Conservation (phyloP, 2,797 vertebrate species). For the Gadopsis bispinosus region DNA sequence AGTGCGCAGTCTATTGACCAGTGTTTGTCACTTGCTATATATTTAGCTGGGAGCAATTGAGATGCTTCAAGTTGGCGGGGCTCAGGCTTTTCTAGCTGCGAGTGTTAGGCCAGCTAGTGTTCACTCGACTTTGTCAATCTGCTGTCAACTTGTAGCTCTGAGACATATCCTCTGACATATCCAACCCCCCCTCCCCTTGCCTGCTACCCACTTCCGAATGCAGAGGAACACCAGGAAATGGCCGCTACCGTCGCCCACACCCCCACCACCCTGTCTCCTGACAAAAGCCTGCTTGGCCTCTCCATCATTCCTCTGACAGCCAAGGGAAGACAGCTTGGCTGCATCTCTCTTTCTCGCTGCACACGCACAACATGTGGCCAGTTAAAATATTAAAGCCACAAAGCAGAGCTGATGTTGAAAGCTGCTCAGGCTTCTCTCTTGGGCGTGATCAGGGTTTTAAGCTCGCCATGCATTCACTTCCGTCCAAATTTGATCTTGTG, state of each 20-base stretch:
- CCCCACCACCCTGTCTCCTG: conserved; percentile 62
- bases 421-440: conserved; percentile 2
- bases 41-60: conserved; percentile 81
- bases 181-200: conserved; percentile 18
- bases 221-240: conserved; percentile 77
- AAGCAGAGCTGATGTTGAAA: conserved; percentile 31
- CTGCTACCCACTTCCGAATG: conserved; percentile 68
- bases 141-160: conserved; percentile 86
- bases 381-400: conserved; percentile 34
- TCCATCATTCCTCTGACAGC: conserved; percentile 75
- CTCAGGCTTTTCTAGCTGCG: conserved; percentile 83
- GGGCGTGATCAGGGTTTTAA: not conserved
- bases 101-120: conserved; percentile 84
- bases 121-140: conserved; percentile 85
- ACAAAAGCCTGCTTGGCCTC: conserved; percentile 79
- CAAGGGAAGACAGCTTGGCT: conserved; percentile 73
- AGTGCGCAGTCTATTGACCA: conserved; percentile 78
- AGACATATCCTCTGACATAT: conserved; percentile 83
- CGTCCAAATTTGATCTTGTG: not conserved
- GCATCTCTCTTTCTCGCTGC: conserved; percentile 55
- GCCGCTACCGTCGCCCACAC: conserved; percentile 56
- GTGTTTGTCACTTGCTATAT: conserved; percentile 86
- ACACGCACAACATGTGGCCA: conserved; percentile 55
- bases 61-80: conserved; percentile 77
- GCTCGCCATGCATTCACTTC: not conserved